phyloP scores from a whole-genome alignment of 2,888 invertebrate species.

The Masnerella sp. region DNA sequence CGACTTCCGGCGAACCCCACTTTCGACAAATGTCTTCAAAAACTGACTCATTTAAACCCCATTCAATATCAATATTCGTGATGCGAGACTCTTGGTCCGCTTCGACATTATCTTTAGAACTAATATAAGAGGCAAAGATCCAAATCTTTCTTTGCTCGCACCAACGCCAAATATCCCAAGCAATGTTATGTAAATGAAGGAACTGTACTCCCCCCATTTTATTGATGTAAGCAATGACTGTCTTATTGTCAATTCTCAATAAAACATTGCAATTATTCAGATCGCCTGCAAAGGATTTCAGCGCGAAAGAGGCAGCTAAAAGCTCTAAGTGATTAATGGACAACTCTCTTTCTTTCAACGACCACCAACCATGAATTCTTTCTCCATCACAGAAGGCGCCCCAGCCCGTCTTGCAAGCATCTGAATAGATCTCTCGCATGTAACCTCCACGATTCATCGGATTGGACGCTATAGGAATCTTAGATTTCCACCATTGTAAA shows the following conservation, averaged over 20 bases:
- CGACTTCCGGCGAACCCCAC: slow-evolving; percentile 19
- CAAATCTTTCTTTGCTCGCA: neutral
- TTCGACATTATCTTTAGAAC: slow-evolving; percentile 3
- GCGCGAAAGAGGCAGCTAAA: slow-evolving; percentile 14
- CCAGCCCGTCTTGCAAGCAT: slow-evolving; percentile 22
- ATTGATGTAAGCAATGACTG: slow-evolving; percentile 1
- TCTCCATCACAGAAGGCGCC: slow-evolving; percentile 9
- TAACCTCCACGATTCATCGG: neutral
- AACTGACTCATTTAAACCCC: neutral
- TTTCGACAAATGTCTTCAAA: neutral
- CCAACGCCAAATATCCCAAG: slow-evolving; percentile 7
- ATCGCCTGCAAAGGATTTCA: slow-evolving; percentile 13
- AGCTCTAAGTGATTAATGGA: slow-evolving; percentile 10
- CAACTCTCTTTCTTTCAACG: neutral
- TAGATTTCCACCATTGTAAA: slow-evolving; percentile 12
- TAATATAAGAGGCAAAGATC: slow-evolving; percentile 1
- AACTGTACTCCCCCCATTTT: slow-evolving; percentile 4
- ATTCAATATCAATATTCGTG: slow-evolving; percentile 9
- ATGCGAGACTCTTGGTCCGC: slow-evolving; percentile 1
- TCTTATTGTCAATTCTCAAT: neutral
- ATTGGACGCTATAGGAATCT: slow-evolving; percentile 10
- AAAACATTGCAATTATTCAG: neutral
- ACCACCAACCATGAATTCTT: slow-evolving; percentile 5
- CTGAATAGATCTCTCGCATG: slow-evolving; percentile 23
- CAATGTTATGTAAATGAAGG: neutral